These are phyloP conservation scores for Gavia stellata DNA, from an alignment of 2,113 vertebrate genomes.

Conservation along the genomic window DNA sequence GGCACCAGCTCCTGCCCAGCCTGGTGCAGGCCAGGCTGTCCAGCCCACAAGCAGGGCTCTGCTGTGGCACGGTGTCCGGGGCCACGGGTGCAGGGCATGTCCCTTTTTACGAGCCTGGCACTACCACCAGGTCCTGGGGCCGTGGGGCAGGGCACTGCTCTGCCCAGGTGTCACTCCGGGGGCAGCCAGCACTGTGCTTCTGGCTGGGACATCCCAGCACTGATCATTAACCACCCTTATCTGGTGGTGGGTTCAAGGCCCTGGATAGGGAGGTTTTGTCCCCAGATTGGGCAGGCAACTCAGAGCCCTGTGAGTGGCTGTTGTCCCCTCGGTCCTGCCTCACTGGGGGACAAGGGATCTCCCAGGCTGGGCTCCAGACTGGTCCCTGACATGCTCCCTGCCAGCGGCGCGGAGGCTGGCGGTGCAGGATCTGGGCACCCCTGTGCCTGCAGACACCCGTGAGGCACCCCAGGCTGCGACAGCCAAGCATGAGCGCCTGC, in stretches of 20 bases:
- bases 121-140: not conserved
- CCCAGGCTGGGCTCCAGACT: not conserved
- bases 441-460: not conserved
- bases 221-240: slow-evolving; percentile 19
- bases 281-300: not conserved
- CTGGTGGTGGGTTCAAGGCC: not conserved
- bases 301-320: not conserved
- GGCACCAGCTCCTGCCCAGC: not conserved
- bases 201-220: not conserved
- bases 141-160: not conserved
- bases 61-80: rapidly evolving
- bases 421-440: rapidly evolving
- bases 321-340: not conserved
- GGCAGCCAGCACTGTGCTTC: rapidly evolving
- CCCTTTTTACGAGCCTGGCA: not conserved
- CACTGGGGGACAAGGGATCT: rapidly evolving
- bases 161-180: not conserved
- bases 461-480: not conserved
- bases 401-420: rapidly evolving
- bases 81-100: not conserved
- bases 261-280: not conserved
- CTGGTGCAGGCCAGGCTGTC: not conserved
- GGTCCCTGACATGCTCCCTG: not conserved
- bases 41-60: not conserved
- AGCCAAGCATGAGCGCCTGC: not conserved